Base-by-base conservation (phyloP, 2,113 vertebrate species). In the Columba janthina region DNA sequence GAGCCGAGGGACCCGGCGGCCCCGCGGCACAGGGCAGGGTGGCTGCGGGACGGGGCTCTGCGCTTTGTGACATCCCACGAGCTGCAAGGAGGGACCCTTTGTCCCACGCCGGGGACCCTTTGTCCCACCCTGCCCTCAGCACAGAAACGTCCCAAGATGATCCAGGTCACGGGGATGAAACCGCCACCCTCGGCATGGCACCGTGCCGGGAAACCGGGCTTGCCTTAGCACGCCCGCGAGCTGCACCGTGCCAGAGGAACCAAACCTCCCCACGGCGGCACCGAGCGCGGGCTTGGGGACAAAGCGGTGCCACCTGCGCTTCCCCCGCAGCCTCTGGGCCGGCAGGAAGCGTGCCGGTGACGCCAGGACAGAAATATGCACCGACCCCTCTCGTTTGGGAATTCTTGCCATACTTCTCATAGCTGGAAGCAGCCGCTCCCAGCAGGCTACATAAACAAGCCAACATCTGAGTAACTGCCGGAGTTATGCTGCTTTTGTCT, bases 381-480 rank as follows among this genome's bases (percentile, higher is more conserved):
- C 82, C 14, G 54, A 89, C 34, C 50, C 73, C 94, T 78, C 79
- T 16, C 1, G 21, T 15, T 8, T 34, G 44, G 17, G 88, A 64
- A 98, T 98, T 97, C 98, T 73, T 21, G 4, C 12, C 97, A 94
- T 98, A 56, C 92, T 72, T 97, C 40, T 66, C 97, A 93, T 94
- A 97, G 96, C 81, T 95, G 96, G 54, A 38, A 75, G 51, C 71
- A 3, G 94, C 94, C 95, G 34, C 96, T 82, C 96, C 97, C 25
- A 8, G 42, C 71, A 9, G 36, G 73, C 72, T n/a, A 16, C 32
- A 57, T 9, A 82, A 76, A 65, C 89, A 48, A 29, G 46, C 3
- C 6, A 34, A 74, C 36, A 36, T 24, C 79, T 25, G 71, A 61
- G 85, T 1, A 20, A 26, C 40, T 24, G 54, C 71, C 3, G 0